These are phyloP conservation scores for Gephyroberyx darwinii DNA, from an alignment of 2,797 vertebrate genomes.

Conservation along the genomic window DNA sequence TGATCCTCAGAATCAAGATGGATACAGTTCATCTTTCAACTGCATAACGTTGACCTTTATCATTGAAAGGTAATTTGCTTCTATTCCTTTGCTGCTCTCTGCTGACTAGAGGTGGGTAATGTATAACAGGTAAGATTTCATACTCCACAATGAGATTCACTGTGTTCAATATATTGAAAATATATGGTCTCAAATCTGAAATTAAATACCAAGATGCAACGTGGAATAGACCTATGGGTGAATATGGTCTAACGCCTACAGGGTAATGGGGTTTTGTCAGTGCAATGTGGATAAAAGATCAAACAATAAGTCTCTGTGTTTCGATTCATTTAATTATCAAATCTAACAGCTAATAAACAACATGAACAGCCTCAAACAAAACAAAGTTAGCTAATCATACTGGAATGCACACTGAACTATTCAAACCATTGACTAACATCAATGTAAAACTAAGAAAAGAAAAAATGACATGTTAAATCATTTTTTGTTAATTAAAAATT, in stretches of 20 bases:
- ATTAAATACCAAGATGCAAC: background rate
- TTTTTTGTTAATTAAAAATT: conserved; percentile 14
- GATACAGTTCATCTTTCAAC: background rate
- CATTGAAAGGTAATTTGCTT: background rate
- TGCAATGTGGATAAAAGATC: background rate
- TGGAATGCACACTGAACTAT: conserved; percentile 36
- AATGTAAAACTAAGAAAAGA: conserved; percentile 18
- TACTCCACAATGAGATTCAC: background rate
- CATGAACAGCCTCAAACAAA: conserved; percentile 33
- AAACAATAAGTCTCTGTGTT: conserved; percentile 22
- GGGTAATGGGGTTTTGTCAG: background rate
- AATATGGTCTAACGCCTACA: background rate
- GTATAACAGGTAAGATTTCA: background rate
- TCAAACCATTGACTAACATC: background rate
- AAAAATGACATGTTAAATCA: conserved; percentile 22
- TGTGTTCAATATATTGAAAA: background rate
- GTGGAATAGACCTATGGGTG: background rate
- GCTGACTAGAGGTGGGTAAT: conserved; percentile 4
- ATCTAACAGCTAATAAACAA: conserved; percentile 46
- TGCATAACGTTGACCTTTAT: background rate
- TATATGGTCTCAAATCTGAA: background rate
- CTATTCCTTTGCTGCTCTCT: conserved; percentile 10
- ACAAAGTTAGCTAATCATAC: conserved; percentile 30
- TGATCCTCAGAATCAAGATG: background rate
- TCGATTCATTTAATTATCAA: conserved; percentile 58